These are phyloP conservation scores for Peromyscus maniculatus DNA, from an alignment of 2,113 vertebrate genomes.

Conservation along the genomic window DNA sequence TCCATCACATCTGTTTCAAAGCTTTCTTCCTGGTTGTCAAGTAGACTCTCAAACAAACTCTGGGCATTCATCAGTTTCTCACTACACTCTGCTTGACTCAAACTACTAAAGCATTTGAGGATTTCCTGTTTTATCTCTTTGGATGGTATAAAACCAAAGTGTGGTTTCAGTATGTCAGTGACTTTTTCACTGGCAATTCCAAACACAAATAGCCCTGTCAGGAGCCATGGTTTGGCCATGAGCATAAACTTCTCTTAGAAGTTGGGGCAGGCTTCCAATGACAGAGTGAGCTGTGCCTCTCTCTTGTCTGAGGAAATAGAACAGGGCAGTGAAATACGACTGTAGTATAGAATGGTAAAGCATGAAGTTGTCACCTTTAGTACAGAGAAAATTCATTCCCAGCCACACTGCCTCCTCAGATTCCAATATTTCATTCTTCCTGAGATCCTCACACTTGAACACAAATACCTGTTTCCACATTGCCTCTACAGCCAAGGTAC, in stretches of 20 bases:
- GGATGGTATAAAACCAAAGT: neutral
- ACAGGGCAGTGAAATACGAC: too few species aligned
- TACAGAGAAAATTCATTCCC: neutral
- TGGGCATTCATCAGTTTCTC: rapidly evolving
- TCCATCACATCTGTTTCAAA: neutral
- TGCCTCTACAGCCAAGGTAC: slow-evolving; percentile 57
- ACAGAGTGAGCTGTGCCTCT: too few species aligned
- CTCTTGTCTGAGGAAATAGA: too few species aligned
- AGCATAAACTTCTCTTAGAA: too few species aligned
- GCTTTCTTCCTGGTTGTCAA: slow-evolving; percentile 48
- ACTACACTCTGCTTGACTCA: rapidly evolving
- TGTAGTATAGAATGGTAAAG: too few species aligned
- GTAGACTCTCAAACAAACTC: neutral
- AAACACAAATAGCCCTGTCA: slow-evolving; percentile 40
- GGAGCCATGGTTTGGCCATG: too few species aligned
- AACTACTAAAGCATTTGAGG: neutral
- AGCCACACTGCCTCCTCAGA: slow-evolving; percentile 24
- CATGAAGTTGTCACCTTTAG: neutral
- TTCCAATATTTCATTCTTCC: neutral
- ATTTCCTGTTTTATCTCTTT: neutral
- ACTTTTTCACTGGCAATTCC: neutral
- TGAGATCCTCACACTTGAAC: neutral
- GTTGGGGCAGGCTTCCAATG: too few species aligned
- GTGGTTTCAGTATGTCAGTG: rapidly evolving
- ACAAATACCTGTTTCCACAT: neutral